phyloP scores from a whole-genome alignment of 2,113 vertebrate species.

The Daboia siamensis region DNA sequence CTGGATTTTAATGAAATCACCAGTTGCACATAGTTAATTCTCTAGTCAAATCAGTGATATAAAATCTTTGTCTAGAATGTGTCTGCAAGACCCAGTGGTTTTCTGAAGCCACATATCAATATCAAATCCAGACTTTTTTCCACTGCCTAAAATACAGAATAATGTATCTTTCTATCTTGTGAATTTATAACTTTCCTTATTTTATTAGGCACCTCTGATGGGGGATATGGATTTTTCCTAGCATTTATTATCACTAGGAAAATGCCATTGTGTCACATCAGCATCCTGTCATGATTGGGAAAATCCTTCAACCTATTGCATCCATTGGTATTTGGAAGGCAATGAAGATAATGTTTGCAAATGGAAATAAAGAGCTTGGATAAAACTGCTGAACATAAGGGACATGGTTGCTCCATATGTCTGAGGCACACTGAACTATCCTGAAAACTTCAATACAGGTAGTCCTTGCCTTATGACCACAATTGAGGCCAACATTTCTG shows the following conservation, averaged over 20 bases:
- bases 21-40: neutral
- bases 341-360: neutral
- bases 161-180: neutral
- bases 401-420: neutral
- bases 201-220: neutral
- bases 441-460: neutral
- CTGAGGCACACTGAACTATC: neutral
- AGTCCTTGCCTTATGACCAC: neutral
- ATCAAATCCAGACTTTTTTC: neutral
- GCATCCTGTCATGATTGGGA: neutral
- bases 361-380: neutral
- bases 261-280: neutral
- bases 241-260: neutral
- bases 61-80: neutral
- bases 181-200: neutral
- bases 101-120: neutral
- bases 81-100: neutral
- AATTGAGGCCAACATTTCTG: neutral
- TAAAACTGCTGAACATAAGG: neutral
- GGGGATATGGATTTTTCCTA: neutral
- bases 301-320: neutral
- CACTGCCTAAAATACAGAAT: neutral
- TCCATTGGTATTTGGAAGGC: neutral
- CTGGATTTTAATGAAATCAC: neutral
- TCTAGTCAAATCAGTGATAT: neutral